phyloP scores from a whole-genome alignment of 2,113 vertebrate species.

The Noctilio leporinus region DNA sequence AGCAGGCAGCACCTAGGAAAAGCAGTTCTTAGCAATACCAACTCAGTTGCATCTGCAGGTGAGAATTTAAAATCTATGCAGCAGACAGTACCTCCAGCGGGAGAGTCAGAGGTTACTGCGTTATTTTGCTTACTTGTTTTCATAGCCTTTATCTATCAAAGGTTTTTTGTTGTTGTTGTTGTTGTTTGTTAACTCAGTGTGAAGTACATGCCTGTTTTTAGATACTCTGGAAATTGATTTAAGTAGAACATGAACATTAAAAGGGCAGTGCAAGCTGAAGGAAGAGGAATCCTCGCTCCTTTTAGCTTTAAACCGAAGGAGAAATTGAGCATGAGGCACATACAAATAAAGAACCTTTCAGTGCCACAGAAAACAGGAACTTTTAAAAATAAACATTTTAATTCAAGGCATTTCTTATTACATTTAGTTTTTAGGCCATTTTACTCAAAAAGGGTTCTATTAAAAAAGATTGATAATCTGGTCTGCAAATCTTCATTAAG shows the following conservation, averaged over 20 bases:
- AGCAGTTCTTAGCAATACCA: conserved; percentile 80
- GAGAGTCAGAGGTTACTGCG: conserved; percentile 84
- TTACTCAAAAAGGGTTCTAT: conserved; percentile 31
- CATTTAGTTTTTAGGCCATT: conserved; percentile 66
- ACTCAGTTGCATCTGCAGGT: conserved; percentile 83
- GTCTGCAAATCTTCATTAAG: conserved; percentile 62
- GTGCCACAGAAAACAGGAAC: conserved; percentile 54
- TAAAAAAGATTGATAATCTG: conserved; percentile 47
- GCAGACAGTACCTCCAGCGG: conserved; percentile 85
- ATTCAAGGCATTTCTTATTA: conserved; percentile 55
- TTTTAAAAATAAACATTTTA: conserved; percentile 51
- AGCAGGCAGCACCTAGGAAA: conserved; percentile 77
- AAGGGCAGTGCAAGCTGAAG: conserved; percentile 83
- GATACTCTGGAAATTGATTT: conserved; percentile 74
- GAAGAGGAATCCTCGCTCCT: conserved; percentile 63
- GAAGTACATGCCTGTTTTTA: conserved; percentile 73
- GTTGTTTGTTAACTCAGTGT: conserved; percentile 50
- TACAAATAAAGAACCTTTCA: conserved; percentile 63
- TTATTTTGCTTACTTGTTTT: conserved; percentile 83
- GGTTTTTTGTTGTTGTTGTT: background rate
- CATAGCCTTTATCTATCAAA: conserved; percentile 71
- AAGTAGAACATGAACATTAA: conserved; percentile 73
- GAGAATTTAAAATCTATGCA: conserved; percentile 85
- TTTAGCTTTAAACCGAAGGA: conserved; percentile 67
- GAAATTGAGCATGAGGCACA: conserved; percentile 31